Base-by-base conservation (phyloP, 2,888 invertebrate genomes). In the Tryphoninae sp. region DNA sequence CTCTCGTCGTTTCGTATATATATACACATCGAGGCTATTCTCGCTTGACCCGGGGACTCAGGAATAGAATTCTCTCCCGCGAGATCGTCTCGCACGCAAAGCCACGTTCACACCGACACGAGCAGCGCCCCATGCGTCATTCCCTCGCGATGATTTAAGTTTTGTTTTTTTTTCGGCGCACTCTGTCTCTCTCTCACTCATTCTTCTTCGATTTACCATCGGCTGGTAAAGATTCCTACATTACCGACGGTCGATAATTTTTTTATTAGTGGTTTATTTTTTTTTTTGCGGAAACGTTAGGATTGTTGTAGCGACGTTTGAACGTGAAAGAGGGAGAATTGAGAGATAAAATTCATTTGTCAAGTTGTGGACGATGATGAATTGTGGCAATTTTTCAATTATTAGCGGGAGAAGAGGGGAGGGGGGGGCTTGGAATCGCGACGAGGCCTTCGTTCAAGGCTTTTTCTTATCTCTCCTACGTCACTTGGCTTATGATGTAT, bases 41-140 rank as follows among this genome's bases (percentile, higher is more conserved):
- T 88, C 80, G 83, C 85, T 69, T 84, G 84, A 86, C 87, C 87
- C 86, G 86, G 84, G 65, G 84, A 83, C 83, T 83, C 86, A 85
- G 83, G 82, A 88, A 89, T 88, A 88, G 87, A 86, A 74, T 79
- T 78, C 78, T 73, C 82, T 78, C 79, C 58, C 83, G 79, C 79
- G 19, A 19, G 55, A 55, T 8, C 16, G 19, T 13, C 45, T 45
- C 45, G 33, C 33, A 33, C 16, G 51, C n/a, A 16, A 79, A 68
- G 73, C 73, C 64, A 40, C 64, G 40, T 73, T 67, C 79, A 79
- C 73, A 67, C 55, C 51, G 67, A 33, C 45, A 3, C 9, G 51
- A 51, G 7, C 33, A 33, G 6, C 33, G 33, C 6, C 33, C 6
- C 33, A 33, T 13, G n/a, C 16, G n/a, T 51, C 51, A 13, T 16